A percentile compares a stretch with the other conserved stretches of the same genome.
phyloP scores from a whole-genome alignment of 2,113 vertebrate genomes.

The Catagonus wagneri region DNA sequence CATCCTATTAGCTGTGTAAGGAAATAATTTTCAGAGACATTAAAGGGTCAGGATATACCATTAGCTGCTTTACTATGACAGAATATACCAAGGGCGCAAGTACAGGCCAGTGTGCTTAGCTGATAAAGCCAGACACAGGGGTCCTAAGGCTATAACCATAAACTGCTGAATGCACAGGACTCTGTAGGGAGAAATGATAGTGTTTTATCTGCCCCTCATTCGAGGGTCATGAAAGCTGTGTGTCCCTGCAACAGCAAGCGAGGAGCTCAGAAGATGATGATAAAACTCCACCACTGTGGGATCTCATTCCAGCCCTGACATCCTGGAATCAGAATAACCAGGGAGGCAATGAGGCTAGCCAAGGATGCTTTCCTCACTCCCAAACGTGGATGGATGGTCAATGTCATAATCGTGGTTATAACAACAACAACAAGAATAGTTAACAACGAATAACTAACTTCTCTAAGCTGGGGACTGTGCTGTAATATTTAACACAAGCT shows the following conservation, averaged over 20 bases:
- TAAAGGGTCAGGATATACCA: constrained; percentile 49
- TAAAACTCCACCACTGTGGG: not conserved
- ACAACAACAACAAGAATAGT: not conserved
- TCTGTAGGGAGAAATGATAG: not conserved
- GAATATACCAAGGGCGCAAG: not conserved
- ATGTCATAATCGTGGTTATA: not conserved
- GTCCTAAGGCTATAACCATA: not conserved
- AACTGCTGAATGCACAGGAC: not conserved
- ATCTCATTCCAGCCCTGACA: not conserved
- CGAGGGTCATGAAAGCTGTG: not conserved
- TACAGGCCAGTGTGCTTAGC: not conserved
- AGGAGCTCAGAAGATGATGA: not conserved
- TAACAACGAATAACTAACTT: not conserved
- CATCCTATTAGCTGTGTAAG: constrained; percentile 71
- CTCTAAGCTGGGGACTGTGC: not conserved
- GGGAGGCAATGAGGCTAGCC: not conserved
- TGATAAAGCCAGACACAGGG: not conserved
- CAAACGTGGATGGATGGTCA: not conserved
- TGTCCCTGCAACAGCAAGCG: not conserved
- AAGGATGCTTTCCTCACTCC: not conserved
- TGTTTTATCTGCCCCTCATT: not conserved
- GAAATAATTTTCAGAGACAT: constrained; percentile 75
- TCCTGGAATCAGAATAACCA: not conserved
- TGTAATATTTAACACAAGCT: not conserved
- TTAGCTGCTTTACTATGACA: constrained; percentile 71